phyloP scores from a whole-genome alignment of 23 tunicate species.

The Botrylloides violaceus region DNA sequence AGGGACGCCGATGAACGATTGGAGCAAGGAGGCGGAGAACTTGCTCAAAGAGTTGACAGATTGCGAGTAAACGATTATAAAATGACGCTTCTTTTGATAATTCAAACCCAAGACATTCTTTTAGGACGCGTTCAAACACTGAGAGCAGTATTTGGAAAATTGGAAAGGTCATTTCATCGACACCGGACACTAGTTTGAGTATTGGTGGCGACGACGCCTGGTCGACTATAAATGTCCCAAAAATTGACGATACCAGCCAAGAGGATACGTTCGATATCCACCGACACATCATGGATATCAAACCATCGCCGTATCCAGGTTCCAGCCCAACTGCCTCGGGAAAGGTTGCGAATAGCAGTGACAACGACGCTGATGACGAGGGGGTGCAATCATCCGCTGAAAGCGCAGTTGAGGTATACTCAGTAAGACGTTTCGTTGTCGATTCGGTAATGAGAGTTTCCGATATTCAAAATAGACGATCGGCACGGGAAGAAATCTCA shows the following conservation, averaged over 20 bases:
- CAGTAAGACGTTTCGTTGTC: not conserved
- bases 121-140: constrained; percentile 10
- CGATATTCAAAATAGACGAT: constrained; percentile 4
- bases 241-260: no score
- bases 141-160: constrained; percentile 8
- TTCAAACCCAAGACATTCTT: not conserved
- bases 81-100: not conserved
- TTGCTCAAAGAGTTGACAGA: constrained; percentile 37
- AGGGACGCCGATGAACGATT: constrained; percentile 29
- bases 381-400: constrained; percentile 7
- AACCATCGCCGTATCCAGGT: constrained; percentile 68
- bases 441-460: not conserved
- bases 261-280: constrained; percentile 29
- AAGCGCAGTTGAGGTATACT: no score
- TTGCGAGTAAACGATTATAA: constrained; percentile 6
- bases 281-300: constrained; percentile 41
- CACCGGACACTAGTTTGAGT: no score
- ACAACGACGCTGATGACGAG: constrained; percentile 48
- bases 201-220: no score
- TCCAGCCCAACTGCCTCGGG: constrained; percentile 36
- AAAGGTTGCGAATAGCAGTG: constrained; percentile 28
- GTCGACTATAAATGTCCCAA: no score
- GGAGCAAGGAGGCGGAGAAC: constrained; percentile 62
- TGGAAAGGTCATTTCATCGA: not conserved
- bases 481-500: not conserved